Evolutionary conservation across 2,797 vertebrate species (phyloP).

Genomic region (Gila robusta): DNA sequence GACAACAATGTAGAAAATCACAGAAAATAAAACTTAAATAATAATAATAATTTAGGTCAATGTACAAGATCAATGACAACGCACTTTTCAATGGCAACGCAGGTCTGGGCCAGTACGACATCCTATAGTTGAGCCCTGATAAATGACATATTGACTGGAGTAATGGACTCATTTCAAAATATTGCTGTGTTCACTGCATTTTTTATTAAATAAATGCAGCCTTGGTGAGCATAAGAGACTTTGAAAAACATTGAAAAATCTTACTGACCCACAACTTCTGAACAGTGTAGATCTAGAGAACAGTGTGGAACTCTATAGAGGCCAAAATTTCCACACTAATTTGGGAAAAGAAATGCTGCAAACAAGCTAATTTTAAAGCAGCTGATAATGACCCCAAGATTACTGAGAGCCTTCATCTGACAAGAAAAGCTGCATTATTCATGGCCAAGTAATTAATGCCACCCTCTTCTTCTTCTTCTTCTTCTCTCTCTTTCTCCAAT

Average conservation of each 20-base stretch:
- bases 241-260: neutral
- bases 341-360: conserved; percentile 9
- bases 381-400: conserved; percentile 8
- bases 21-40: neutral
- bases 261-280: neutral
- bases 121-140: neutral
- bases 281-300: conserved; percentile 4
- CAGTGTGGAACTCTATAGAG: neutral
- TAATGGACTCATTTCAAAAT: no score
- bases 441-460: neutral
- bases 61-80: neutral
- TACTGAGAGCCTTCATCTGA: conserved; percentile 25
- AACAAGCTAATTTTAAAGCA: conserved; percentile 14
- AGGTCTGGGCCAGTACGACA: neutral
- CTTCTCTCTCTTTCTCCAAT: neutral
- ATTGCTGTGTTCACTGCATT: neutral
- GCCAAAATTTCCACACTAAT: neutral
- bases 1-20: neutral
- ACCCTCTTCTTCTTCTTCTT: neutral
- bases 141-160: neutral
- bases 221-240: no score
- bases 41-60: neutral
- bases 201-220: neutral
- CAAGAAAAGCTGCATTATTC: conserved; percentile 34
- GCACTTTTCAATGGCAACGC: neutral